These are phyloP conservation scores for Tinea trinotella DNA, from an alignment of 2,888 invertebrate species.

Conservation along the genomic window DNA sequence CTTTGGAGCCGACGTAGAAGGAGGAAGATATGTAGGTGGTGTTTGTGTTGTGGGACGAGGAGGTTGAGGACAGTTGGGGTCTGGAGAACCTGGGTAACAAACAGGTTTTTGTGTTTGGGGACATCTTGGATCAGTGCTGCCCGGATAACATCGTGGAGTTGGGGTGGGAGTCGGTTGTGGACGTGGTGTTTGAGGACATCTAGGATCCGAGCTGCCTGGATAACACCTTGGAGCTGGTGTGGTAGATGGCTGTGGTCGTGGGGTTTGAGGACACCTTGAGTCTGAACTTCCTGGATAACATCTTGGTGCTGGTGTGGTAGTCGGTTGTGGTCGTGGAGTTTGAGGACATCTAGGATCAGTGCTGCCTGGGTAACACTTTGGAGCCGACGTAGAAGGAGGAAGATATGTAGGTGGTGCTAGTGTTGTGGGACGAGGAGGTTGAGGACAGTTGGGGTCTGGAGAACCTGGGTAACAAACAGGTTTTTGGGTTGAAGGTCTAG, in stretches of 20 bases:
- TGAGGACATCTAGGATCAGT: constrained; percentile 31
- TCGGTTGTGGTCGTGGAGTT: constrained; percentile 29
- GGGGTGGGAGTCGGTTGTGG: constrained; percentile 26
- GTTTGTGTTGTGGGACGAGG: constrained; percentile 32
- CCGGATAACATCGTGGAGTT: constrained; percentile 38
- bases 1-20: too few relatives aligned
- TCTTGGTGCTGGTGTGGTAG: constrained; percentile 23
- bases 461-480: constrained; percentile 31
- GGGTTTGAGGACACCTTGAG: constrained; percentile 33
- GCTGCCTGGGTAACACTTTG: constrained; percentile 28
- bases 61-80: constrained; percentile 25
- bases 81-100: constrained; percentile 30
- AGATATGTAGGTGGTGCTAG: constrained; percentile 29
- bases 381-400: constrained; percentile 34
- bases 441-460: constrained; percentile 26
- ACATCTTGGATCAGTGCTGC: constrained; percentile 37
- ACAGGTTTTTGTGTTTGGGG: constrained; percentile 29
- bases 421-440: constrained; percentile 30
- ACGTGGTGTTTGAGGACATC: too few relatives aligned
- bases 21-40: too few relatives aligned
- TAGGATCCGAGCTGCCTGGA: constrained; percentile 30
- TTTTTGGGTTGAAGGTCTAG: constrained; percentile 29
- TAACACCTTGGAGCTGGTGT: constrained; percentile 28
- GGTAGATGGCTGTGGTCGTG: constrained; percentile 28
- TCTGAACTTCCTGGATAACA: constrained; percentile 28